Evolutionary conservation across 2,113 vertebrate genomes (phyloP).

Genomic region (Monarcha castaneiventris): DNA sequence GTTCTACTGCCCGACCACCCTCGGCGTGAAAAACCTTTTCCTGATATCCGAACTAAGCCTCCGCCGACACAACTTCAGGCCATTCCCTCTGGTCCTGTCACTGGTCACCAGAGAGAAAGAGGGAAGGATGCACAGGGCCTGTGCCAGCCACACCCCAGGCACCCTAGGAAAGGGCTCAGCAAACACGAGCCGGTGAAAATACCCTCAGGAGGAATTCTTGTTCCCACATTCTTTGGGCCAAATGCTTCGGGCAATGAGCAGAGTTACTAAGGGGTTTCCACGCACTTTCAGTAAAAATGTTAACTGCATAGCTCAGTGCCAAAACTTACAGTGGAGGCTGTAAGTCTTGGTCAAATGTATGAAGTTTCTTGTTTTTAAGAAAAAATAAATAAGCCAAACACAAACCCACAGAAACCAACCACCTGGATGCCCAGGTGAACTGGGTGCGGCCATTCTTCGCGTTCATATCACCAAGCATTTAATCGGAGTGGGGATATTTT

Average conservation of each 20-base stretch:
- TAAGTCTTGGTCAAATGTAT: neutral
- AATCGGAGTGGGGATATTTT: neutral
- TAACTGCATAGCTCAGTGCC: accelerated
- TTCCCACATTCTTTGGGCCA: neutral
- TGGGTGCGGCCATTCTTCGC: accelerated
- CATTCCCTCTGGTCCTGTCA: neutral
- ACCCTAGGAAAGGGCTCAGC: accelerated
- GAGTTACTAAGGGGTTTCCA: neutral
- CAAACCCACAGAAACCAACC: neutral
- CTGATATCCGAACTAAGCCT: neutral
- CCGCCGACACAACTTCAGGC: neutral
- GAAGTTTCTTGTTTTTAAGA: neutral
- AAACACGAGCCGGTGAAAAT: accelerated
- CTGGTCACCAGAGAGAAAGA: neutral
- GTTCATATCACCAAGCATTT: neutral
- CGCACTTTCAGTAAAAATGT: accelerated
- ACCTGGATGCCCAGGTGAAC: neutral
- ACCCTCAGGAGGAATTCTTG: accelerated
- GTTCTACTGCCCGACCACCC: neutral
- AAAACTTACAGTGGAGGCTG: neutral
- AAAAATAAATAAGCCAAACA: neutral
- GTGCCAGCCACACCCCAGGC: accelerated
- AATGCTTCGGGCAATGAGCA: accelerated
- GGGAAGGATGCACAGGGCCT: neutral
- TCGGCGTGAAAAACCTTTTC: neutral